Conservation (phyloP, 2,113 vertebrate species). For the Silurus asotus region DNA sequence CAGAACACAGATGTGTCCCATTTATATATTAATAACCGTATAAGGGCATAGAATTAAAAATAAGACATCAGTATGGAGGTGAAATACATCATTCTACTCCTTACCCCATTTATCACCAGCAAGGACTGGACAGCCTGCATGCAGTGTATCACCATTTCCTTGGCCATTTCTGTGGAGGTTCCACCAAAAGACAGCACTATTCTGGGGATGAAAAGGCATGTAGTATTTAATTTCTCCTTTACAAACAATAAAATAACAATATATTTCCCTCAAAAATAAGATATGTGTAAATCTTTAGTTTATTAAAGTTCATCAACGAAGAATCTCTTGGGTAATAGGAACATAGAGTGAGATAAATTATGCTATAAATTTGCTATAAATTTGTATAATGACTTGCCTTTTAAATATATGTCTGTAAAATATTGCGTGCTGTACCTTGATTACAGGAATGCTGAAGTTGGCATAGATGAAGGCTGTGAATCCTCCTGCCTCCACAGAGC, state of each 20-base stretch:
- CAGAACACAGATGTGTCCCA: no score
- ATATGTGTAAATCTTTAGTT: no score
- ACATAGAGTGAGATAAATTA: not conserved
- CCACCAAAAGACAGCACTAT: constrained; percentile 95
- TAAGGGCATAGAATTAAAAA: no score
- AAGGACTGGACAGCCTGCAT: constrained; percentile 89
- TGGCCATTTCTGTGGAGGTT: constrained; percentile 86
- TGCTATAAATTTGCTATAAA: no score
- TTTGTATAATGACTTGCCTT: not conserved
- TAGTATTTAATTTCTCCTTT: no score
- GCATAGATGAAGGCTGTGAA: constrained; percentile 88
- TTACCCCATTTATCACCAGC: constrained; percentile 93
- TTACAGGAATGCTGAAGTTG: constrained; percentile 87
- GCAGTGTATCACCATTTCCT: constrained; percentile 82
- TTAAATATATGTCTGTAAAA: constrained; percentile 15
- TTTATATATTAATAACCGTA: no score
- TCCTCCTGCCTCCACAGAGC: constrained; percentile 85
- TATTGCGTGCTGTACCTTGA: constrained; percentile 73
- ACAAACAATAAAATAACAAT: no score
- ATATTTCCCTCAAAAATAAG: no score
- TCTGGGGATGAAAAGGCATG: constrained; percentile 65
- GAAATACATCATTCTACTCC: constrained; percentile 42
- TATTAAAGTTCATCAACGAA: no score
- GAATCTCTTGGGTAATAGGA: not conserved
- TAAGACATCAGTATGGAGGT: no score